Base-by-base conservation (phyloP, 2,113 vertebrate species). In the Irena cyanogastra region DNA sequence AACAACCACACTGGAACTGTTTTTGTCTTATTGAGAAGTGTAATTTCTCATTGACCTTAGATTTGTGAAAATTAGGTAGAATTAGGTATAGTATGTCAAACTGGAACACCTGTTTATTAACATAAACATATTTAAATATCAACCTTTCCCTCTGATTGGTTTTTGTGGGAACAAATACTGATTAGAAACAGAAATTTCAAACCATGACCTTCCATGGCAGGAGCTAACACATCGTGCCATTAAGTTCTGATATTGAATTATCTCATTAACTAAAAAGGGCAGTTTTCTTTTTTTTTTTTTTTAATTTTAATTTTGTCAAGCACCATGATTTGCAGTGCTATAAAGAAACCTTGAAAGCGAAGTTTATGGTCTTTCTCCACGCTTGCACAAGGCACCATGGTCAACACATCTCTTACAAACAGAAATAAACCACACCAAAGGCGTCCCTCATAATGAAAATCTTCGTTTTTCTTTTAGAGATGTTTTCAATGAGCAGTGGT, bases 61-160 rank as follows among this genome's bases (percentile, higher is more conserved):
- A 94, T 95, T 97, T 96, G 79, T 93, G 95, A 97, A 96, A 97
- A 97, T 96, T 77, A 87, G 16, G 47, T 87, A 72, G 90, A 95
- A 97, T 97, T 89, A 96, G 84, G 64, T 93, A 90, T 69, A 91
- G 86, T 95, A 97, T 95, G 85, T 96, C 95, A 97, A 91, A 90
- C 71, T 93, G 93, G 96, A 97, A 96, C 97, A 98, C 97, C 97
- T 98, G 98, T 92, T 92, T 96, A 83, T 80, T 69, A 93, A 89
- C 84, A 97, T 96, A 98, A 98, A 97, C 97, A 98, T 96, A 98
- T 97, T 98, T 97, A 98, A 97, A 97, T 97, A 97, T 92, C 95
- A 97, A 95, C 97, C 97, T 97, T 98, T 98, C 74, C 84, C 72
- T 97, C 72, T 98, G 97, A 98, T 98, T 98, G 97, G 90, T 86